phyloP scores from a whole-genome alignment of 2,888 invertebrate species.

The Itoplectis maculator region DNA sequence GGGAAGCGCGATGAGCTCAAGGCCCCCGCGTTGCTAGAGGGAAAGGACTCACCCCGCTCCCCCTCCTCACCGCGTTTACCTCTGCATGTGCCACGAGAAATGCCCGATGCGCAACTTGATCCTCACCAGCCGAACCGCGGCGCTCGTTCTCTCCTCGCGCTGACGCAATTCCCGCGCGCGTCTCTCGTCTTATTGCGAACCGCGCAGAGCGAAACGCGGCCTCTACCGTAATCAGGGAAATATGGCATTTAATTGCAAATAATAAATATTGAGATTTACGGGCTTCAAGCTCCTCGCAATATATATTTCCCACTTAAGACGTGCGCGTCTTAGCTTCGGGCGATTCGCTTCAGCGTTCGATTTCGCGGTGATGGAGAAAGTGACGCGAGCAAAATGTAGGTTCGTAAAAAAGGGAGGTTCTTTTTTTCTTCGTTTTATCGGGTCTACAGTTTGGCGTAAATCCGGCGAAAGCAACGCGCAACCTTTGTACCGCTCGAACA shows the following conservation, averaged over 20 bases:
- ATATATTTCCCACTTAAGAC: neutral
- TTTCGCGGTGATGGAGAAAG: conserved; percentile 1
- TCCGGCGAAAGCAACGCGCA: neutral
- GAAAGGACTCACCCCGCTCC: conserved; percentile 53
- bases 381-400: neutral
- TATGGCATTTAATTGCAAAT: conserved; percentile 47
- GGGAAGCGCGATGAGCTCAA: conserved; percentile 29
- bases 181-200: conserved; percentile 47
- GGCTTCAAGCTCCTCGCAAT: neutral
- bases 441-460: neutral
- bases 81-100: conserved; percentile 19
- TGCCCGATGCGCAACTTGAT: conserved; percentile 41
- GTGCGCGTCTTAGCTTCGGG: neutral
- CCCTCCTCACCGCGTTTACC: conserved; percentile 27
- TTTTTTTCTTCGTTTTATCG: neutral
- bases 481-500: neutral
- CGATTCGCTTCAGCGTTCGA: neutral
- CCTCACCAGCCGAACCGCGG: neutral
- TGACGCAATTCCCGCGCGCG: conserved; percentile 52
- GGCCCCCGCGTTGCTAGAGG: conserved; percentile 44
- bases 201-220: neutral
- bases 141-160: conserved; percentile 35
- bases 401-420: too few relatives aligned
- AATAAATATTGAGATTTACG: conserved; percentile 53
- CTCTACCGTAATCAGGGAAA: conserved; percentile 7